Percentiles rank a stretch among this genome's conserved stretches.
These are phyloP conservation scores for Zhuqinia jingwanae DNA, from an alignment of 2,888 invertebrate species.

Conservation along the genomic window DNA sequence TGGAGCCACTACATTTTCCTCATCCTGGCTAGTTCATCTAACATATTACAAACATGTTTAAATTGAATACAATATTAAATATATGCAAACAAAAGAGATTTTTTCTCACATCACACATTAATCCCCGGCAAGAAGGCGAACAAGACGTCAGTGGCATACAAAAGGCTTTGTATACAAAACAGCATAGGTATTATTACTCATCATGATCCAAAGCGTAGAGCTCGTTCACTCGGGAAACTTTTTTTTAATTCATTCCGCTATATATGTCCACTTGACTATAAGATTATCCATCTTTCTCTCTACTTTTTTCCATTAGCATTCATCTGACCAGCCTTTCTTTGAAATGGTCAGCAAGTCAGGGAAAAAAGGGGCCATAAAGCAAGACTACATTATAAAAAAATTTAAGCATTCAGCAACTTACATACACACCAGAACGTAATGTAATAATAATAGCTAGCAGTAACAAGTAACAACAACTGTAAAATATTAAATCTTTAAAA, in stretches of 20 bases:
- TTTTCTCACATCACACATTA: slow-evolving; percentile 30
- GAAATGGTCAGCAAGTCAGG: not conserved
- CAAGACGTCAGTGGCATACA: not conserved
- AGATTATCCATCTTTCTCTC: slow-evolving; percentile 10
- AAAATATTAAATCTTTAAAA: not conserved
- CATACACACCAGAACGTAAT: too few relatives aligned
- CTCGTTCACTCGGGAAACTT: slow-evolving; percentile 6
- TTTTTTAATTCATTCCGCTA: slow-evolving; percentile 47
- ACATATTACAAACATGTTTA: not conserved
- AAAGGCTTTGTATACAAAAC: not conserved
- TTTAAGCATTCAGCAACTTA: not conserved
- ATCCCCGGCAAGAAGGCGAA: not conserved
- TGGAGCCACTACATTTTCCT: not conserved
- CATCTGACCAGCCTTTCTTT: slow-evolving; percentile 5
- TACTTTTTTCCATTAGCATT: slow-evolving; percentile 49
- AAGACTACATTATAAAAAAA: not conserved
- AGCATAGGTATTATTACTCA: too few relatives aligned
- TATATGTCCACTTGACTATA: not conserved
- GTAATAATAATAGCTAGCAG: not conserved
- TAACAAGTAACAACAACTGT: not conserved
- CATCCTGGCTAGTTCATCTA: slow-evolving; percentile 40
- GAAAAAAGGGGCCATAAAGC: not conserved
- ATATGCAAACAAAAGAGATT: slow-evolving; percentile 53
- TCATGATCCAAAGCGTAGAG: not conserved
- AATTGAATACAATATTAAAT: not conserved